Percentiles rank a stretch among this genome's conserved stretches.
phyloP scores from a whole-genome alignment of 2,113 vertebrate species.

The Pyxicephalus adspersus region DNA sequence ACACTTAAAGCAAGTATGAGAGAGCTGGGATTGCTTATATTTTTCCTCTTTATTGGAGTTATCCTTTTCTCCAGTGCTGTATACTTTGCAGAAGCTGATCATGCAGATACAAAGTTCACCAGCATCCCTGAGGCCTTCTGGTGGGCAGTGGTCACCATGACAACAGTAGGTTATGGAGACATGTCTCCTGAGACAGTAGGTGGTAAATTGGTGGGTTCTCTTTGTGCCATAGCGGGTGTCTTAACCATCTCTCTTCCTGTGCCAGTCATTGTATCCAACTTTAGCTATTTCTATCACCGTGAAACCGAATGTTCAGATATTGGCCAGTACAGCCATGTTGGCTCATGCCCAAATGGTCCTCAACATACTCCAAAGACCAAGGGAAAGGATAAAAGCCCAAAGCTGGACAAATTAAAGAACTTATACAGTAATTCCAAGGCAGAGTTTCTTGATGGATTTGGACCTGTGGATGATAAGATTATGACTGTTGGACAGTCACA shows the following conservation, averaged over 20 bases:
- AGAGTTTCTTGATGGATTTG: conserved; percentile 63
- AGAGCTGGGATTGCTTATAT: conserved; percentile 90
- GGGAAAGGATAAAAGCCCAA: conserved; percentile 58
- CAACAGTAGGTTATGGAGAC: conserved; percentile 91
- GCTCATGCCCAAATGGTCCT: conserved; percentile 68
- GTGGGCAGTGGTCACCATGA: conserved; percentile 96
- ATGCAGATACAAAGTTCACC: conserved; percentile 77
- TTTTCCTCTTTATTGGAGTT: conserved; percentile 94
- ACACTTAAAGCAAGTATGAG: conserved; percentile 89
- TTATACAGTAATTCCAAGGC: conserved; percentile 61
- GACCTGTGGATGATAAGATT: conserved; percentile 68
- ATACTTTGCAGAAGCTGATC: conserved; percentile 90
- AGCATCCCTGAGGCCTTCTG: conserved; percentile 93
- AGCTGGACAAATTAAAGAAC: conserved; percentile 44
- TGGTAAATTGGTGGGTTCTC: conserved; percentile 90
- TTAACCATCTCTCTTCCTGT: conserved; percentile 92
- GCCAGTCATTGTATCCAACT: conserved; percentile 93
- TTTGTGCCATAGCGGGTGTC: conserved; percentile 91
- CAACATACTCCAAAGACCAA: conserved; percentile 55
- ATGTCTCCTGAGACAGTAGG: conserved; percentile 88
- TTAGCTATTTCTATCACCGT: conserved; percentile 92
- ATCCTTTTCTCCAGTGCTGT: conserved; percentile 89
- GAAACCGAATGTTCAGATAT: conserved; percentile 81
- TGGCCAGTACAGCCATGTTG: conserved; percentile 75
- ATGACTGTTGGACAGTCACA: conserved; percentile 65